Percentiles rank a stretch among this genome's conserved stretches.
Conservation (phyloP, 92 coral and sea anemone species). For the Porites cylindrica region DNA sequence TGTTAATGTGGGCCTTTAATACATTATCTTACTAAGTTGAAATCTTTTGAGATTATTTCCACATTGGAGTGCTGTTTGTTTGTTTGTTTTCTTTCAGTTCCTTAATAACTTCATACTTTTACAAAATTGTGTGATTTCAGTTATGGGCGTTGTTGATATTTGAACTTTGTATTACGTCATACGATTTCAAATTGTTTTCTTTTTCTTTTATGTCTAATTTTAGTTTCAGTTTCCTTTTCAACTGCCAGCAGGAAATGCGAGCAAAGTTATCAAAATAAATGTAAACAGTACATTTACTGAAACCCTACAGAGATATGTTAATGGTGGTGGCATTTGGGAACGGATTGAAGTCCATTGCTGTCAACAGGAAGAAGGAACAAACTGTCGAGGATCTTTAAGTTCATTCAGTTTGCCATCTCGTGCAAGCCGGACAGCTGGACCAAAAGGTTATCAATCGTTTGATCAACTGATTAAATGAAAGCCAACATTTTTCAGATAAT, state of each 20-base stretch:
- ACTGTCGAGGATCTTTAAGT: neutral
- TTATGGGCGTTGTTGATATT: no score
- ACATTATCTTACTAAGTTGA: no score
- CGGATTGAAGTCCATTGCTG: constrained; percentile 32
- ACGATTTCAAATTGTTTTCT: neutral
- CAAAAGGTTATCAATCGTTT: constrained; percentile 14
- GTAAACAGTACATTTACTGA: constrained; percentile 25
- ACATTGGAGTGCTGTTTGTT: no score
- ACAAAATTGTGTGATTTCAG: no score
- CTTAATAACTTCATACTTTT: no score
- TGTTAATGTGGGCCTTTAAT: no score
- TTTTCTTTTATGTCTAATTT: neutral
- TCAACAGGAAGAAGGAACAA: constrained; percentile 11
- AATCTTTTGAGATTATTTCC: no score
- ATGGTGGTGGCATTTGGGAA: constrained; percentile 21
- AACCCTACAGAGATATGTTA: constrained; percentile 25
- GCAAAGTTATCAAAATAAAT: constrained; percentile 11
- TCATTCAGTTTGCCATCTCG: constrained; percentile 13
- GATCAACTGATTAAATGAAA: neutral
- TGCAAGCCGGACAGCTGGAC: constrained; percentile 3
- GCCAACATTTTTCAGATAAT: no score
- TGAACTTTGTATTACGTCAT: neutral
- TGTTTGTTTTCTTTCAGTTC: no score
- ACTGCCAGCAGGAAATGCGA: neutral
- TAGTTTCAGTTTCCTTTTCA: constrained; percentile 11